These are phyloP conservation scores for Pollimyrus isidori DNA, from an alignment of 2,113 vertebrate species.

Conservation along the genomic window DNA sequence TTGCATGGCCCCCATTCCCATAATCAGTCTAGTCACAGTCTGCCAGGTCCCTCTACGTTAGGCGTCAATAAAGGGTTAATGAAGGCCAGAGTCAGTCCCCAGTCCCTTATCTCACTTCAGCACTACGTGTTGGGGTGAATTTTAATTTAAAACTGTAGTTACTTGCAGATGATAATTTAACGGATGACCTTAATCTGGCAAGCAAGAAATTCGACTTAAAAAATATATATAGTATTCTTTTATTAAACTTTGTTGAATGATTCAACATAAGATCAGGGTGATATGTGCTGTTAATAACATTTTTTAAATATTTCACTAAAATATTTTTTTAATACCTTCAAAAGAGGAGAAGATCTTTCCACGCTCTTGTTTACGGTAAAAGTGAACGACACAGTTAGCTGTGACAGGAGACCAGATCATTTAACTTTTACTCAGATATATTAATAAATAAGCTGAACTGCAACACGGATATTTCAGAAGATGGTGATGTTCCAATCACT, in stretches of 20 bases:
- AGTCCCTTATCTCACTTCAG: not conserved
- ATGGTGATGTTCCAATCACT: not conserved
- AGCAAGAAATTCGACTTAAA: not conserved
- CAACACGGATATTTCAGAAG: not conserved
- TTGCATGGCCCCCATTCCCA: not conserved
- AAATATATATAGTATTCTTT: not conserved
- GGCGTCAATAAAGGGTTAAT: not conserved
- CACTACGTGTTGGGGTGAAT: not conserved
- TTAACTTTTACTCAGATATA: not conserved
- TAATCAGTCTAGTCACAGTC: not conserved
- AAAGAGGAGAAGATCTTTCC: not conserved
- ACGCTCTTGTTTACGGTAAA: not conserved
- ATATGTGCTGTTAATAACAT: slow-evolving; percentile 1
- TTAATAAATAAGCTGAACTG: not conserved
- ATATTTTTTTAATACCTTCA: not conserved
- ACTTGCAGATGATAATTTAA: not conserved
- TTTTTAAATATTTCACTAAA: not conserved
- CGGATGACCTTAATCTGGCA: not conserved
- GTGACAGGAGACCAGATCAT: not conserved
- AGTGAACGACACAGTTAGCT: not conserved
- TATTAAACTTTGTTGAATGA: not conserved
- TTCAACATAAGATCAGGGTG: not conserved
- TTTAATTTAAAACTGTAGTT: not conserved
- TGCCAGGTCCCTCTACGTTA: not conserved
- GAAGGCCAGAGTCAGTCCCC: not conserved